Evolutionary conservation across 2,113 vertebrate genomes (phyloP).

Genomic region (Charina bottae): DNA sequence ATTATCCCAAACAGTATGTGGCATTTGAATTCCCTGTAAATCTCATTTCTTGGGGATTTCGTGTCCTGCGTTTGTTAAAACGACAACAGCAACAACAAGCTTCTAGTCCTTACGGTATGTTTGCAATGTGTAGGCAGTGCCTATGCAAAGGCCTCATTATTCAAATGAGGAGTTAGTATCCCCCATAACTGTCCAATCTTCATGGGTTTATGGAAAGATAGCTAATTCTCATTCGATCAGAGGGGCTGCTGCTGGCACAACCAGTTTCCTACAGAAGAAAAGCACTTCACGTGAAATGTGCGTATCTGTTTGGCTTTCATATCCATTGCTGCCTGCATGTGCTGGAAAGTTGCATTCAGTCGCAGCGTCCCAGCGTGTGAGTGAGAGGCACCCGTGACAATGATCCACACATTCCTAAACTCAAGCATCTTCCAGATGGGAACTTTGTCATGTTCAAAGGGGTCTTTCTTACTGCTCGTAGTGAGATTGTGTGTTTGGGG

Average conservation of each 20-base stretch:
- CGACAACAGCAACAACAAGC: not conserved
- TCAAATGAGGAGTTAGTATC: not conserved
- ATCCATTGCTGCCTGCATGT: not conserved
- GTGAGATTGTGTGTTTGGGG: not conserved
- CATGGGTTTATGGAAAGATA: not conserved
- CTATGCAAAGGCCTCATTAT: not conserved
- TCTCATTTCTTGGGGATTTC: not conserved
- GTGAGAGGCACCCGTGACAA: not conserved
- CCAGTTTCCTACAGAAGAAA: not conserved
- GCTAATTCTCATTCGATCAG: not conserved
- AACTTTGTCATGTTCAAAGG: not conserved
- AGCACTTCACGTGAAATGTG: not conserved
- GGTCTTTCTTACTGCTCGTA: not conserved
- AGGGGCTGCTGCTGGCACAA: not conserved
- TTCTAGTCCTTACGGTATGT: not conserved
- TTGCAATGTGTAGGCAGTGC: not conserved
- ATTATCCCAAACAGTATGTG: slow-evolving; percentile 10
- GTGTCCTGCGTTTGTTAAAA: not conserved
- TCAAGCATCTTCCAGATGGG: not conserved
- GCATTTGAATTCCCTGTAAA: not conserved
- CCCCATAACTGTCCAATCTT: not conserved
- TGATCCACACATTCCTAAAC: not conserved
- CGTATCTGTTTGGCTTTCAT: not conserved
- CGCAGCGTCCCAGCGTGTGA: not conserved
- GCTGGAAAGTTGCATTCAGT: not conserved